A percentile compares a stretch with the other conserved stretches of the same genome.
Conservation (phyloP, 2,888 invertebrate genomes). For the Branchellion lobata region DNA sequence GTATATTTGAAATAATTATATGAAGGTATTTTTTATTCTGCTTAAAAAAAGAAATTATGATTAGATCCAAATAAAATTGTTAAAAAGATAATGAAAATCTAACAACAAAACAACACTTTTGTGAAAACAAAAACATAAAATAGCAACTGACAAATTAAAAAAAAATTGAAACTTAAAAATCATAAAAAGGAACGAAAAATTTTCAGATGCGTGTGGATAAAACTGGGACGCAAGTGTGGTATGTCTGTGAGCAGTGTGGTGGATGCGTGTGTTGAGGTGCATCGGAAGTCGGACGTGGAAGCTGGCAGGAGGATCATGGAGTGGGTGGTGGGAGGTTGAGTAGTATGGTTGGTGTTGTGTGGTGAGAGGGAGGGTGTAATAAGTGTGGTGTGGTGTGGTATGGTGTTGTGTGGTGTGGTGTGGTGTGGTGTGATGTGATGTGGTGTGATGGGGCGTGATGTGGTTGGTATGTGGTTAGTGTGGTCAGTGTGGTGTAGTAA, state of each 20-base stretch:
- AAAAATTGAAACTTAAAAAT: too few relatives aligned
- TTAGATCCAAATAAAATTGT: too few relatives aligned
- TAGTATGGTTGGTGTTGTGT: neutral
- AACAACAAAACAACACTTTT: too few relatives aligned
- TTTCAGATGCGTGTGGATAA: conserved; percentile 59
- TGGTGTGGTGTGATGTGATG: neutral
- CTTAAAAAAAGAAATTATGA: too few relatives aligned
- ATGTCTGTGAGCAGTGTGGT: conserved; percentile 49
- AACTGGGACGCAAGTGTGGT: conserved; percentile 54
- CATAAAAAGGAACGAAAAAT: too few relatives aligned
- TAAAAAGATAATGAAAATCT: too few relatives aligned
- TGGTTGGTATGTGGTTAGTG: neutral
- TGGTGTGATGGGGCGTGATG: neutral
- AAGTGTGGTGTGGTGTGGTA: neutral
- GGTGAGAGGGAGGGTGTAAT: neutral
- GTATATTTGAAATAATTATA: too few relatives aligned
- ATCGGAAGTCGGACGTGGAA: conserved; percentile 46
- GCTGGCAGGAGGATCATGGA: conserved; percentile 54
- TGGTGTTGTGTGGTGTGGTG: neutral
- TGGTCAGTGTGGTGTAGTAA: neutral
- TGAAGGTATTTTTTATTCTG: too few relatives aligned
- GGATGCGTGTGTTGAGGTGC: conserved; percentile 50
- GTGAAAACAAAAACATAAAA: too few relatives aligned
- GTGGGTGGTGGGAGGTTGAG: too few relatives aligned
- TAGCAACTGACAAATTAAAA: too few relatives aligned